Conservation (phyloP, 2,888 invertebrate genomes). For the Brachynemurus nebulosus region DNA sequence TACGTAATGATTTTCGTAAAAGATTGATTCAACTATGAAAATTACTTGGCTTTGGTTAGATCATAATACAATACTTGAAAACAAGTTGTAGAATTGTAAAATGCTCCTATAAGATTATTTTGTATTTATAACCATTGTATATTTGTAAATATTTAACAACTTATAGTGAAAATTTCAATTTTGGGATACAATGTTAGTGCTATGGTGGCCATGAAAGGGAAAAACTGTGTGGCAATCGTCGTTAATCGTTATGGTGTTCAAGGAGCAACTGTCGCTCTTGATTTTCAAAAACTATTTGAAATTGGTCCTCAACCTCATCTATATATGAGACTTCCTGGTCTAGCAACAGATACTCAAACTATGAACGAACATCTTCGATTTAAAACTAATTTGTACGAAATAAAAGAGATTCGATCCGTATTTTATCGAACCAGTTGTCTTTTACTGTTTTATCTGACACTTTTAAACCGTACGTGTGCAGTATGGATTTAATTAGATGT, state of each 20-base stretch:
- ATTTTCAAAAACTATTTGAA: conserved; percentile 88
- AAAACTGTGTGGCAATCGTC: conserved; percentile 93
- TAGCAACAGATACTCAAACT: conserved; percentile 93
- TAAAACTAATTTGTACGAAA: conserved; percentile 84
- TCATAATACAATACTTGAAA: no score
- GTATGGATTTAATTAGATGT: conserved; percentile 93
- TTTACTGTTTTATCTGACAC: conserved; percentile 81
- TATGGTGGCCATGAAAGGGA: conserved; percentile 96
- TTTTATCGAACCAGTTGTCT: conserved; percentile 92
- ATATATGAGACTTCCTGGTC: conserved; percentile 84
- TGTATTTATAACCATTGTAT: no score
- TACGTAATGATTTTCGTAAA: no score
- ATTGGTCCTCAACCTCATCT: conserved; percentile 85
- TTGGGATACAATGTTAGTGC: conserved; percentile 87
- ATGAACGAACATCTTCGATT: conserved; percentile 84
- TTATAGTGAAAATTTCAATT: no score
- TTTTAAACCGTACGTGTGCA: conserved; percentile 76
- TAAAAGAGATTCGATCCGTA: conserved; percentile 95
- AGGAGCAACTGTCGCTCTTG: conserved; percentile 79
- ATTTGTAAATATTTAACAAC: no score
- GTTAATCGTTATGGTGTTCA: conserved; percentile 91
- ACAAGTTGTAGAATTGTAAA: no score
- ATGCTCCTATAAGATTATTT: no score
- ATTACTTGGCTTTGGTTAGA: no score
- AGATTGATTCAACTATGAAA: no score